These are phyloP conservation scores for Thalassaphorura encarpata DNA, from an alignment of 1,140 invertebrate genomes.

Conservation along the genomic window DNA sequence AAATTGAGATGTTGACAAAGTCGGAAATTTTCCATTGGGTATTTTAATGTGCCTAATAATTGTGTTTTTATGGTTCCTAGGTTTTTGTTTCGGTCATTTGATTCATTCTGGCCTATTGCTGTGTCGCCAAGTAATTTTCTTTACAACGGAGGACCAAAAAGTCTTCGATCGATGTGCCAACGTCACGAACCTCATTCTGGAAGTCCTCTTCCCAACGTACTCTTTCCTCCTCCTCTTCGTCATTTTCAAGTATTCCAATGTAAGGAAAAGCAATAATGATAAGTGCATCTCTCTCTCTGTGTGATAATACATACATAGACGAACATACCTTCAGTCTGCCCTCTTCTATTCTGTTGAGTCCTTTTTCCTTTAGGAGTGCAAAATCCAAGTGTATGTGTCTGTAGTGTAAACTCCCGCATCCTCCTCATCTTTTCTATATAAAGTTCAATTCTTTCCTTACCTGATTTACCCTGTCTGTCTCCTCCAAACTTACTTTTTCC, in stretches of 20 bases:
- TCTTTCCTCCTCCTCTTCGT: conserved; percentile 61
- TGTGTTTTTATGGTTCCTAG: conserved; percentile 40
- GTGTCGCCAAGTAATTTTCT: conserved; percentile 50
- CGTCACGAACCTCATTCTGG: conserved; percentile 43
- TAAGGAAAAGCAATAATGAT: conserved; percentile 39
- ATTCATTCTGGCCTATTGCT: conserved; percentile 55
- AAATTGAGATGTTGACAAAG: too few species aligned
- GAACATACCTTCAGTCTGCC: too few species aligned
- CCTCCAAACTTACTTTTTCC: too few species aligned
- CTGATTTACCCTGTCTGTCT: too few species aligned
- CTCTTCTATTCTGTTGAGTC: too few species aligned
- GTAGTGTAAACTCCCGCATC: background rate
- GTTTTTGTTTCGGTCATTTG: conserved; percentile 59
- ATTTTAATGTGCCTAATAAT: background rate
- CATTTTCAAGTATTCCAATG: conserved; percentile 66
- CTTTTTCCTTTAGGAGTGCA: too few species aligned
- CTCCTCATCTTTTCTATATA: background rate
- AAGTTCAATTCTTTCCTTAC: background rate
- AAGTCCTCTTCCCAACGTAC: conserved; percentile 54
- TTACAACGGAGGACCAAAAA: conserved; percentile 40
- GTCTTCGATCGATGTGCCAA: conserved; percentile 42
- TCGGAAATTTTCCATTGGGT: background rate
- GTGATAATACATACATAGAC: background rate
- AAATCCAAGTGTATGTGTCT: too few species aligned
- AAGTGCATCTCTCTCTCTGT: background rate